Percentiles rank a stretch among this genome's conserved stretches.
phyloP scores from a whole-genome alignment of 2,113 vertebrate species.

The Cebidichthys violaceus region DNA sequence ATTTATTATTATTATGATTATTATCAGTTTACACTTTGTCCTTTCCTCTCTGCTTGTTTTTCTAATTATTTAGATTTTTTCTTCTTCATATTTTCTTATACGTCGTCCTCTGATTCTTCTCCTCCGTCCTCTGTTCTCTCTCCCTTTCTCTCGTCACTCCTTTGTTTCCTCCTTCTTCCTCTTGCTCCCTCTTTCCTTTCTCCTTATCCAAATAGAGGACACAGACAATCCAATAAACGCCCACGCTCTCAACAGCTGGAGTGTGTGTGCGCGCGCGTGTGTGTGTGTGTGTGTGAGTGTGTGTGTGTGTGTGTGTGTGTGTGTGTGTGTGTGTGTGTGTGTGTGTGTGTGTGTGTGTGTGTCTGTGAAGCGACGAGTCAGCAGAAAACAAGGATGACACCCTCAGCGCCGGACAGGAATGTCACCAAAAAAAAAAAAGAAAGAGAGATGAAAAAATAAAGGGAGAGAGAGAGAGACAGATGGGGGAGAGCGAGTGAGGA shows the following conservation, averaged over 20 bases:
- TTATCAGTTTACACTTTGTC: not conserved
- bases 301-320: constrained; percentile 40
- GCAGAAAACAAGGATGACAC: constrained; percentile 80
- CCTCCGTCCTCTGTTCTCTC: not conserved
- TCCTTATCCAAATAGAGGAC: constrained; percentile 81
- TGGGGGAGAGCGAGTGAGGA: constrained; percentile 41
- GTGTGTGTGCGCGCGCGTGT: constrained; percentile 56
- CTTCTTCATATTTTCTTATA: not conserved
- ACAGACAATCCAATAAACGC: constrained; percentile 80
- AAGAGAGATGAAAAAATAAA: constrained; percentile 38
- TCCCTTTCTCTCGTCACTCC: constrained; percentile 17
- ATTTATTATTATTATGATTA: not conserved
- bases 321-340: constrained; percentile 31
- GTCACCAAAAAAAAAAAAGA: constrained; percentile 62
- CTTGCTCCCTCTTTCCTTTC: constrained; percentile 52
- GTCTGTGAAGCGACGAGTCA: constrained; percentile 65
- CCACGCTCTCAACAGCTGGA: constrained; percentile 76
- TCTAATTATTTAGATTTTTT: not conserved
- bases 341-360: constrained; percentile 45
- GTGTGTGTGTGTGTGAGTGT: constrained; percentile 15
- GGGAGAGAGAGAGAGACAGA: constrained; percentile 35
- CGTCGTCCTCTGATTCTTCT: constrained; percentile 8
- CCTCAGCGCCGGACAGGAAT: constrained; percentile 76
- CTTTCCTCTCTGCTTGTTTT: not conserved
- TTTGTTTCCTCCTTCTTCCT: constrained; percentile 24